Evolutionary conservation across 64 coral and sea anemone genomes (phyloP).

Genomic region (Cladopsammia gracilis): DNA sequence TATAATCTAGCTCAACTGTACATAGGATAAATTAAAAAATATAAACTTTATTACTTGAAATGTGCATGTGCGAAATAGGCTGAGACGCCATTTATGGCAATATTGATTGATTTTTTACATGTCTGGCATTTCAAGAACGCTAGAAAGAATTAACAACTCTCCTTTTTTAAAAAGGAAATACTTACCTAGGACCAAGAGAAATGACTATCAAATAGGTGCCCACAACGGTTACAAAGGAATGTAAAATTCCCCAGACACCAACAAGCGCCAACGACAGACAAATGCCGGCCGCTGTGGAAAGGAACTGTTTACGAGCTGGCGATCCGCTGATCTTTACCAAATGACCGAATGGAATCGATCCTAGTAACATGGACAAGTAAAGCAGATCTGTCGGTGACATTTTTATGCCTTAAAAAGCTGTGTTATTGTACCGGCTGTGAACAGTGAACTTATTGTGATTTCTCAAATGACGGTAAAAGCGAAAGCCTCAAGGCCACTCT

Average conservation of each 20-base stretch:
- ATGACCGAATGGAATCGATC: constrained; percentile 93
- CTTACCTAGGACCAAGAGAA: constrained; percentile 79
- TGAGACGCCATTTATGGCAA: too few species aligned
- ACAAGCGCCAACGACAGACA: constrained; percentile 64
- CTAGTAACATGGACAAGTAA: constrained; percentile 83
- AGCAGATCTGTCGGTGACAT: constrained; percentile 92
- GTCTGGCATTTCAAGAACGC: background rate
- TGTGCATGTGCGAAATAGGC: too few species aligned
- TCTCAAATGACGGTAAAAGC: too few species aligned
- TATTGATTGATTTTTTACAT: too few species aligned
- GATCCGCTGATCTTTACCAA: constrained; percentile 89
- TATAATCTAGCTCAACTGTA: too few species aligned
- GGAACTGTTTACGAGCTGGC: constrained; percentile 84
- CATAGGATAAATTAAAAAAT: too few species aligned
- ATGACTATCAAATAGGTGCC: constrained; percentile 83
- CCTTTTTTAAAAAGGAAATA: background rate
- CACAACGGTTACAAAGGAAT: constrained; percentile 73
- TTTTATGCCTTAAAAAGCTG: background rate
- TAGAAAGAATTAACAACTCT: background rate
- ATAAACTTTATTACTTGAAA: too few species aligned
- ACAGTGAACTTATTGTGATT: too few species aligned
- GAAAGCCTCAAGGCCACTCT: too few species aligned
- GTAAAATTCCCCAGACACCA: constrained; percentile 75
- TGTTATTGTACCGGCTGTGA: background rate
- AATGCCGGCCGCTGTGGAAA: constrained; percentile 71